Conservation (phyloP, 2,888 invertebrate species). For the Seira ritae region DNA sequence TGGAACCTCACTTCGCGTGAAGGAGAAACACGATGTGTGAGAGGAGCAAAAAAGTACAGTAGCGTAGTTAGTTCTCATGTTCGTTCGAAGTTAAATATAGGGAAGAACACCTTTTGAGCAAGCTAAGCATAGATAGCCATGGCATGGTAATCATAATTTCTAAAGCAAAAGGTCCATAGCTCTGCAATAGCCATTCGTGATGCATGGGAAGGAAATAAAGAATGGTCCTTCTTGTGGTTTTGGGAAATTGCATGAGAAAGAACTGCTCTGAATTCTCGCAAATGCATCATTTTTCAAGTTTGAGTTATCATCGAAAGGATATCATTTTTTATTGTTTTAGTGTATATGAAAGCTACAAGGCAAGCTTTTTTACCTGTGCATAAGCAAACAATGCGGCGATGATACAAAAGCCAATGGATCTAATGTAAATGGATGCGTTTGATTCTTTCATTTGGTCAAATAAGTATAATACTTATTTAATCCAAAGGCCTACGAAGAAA, state of each 20-base stretch:
- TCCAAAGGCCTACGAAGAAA: not conserved
- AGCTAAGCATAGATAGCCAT: too few relatives aligned
- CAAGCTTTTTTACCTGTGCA: slow-evolving; percentile 4
- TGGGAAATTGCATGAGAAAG: not conserved
- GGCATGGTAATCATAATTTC: too few relatives aligned
- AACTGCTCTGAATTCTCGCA: not conserved
- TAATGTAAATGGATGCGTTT: not conserved
- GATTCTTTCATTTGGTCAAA: not conserved
- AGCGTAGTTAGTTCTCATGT: not conserved
- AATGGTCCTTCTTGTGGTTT: not conserved
- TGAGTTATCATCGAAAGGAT: slow-evolving; percentile 9
- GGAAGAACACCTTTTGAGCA: not conserved
- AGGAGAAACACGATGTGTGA: not conserved
- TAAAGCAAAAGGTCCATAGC: too few relatives aligned
- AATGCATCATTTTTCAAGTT: slow-evolving; percentile 1
- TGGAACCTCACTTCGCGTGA: not conserved
- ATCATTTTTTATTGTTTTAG: not conserved
- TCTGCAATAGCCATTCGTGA: not conserved
- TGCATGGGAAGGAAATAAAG: not conserved
- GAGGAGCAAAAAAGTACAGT: not conserved
- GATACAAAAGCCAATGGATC: not conserved
- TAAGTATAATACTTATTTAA: not conserved
- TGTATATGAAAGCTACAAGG: too few relatives aligned
- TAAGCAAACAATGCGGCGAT: not conserved
- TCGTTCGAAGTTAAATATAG: too few relatives aligned